Evolutionary conservation across 2,797 vertebrate species (phyloP).

Genomic region (Xiphorhynchus erythropygius): DNA sequence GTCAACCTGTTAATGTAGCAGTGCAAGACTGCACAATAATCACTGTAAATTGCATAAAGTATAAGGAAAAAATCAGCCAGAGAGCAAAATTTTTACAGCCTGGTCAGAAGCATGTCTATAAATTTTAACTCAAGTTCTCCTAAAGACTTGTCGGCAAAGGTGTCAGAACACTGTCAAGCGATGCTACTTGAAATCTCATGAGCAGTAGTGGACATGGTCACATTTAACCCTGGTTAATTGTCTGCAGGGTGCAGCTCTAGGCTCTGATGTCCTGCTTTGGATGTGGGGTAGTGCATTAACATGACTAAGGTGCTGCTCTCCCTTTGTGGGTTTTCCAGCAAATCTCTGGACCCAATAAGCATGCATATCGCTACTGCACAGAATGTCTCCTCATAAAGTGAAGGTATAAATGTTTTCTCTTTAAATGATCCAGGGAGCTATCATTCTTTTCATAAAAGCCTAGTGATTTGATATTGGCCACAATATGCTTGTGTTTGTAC

Average conservation of each 20-base stretch:
- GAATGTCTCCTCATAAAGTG: not conserved
- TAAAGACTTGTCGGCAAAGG: not conserved
- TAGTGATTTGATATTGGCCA: not conserved
- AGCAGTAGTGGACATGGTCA: no score
- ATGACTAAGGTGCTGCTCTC: not conserved
- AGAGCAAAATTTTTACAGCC: not conserved
- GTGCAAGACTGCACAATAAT: not conserved
- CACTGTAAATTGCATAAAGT: not conserved
- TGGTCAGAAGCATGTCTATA: not conserved
- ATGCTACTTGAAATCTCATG: not conserved
- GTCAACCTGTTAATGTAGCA: not conserved
- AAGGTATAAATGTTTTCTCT: not conserved
- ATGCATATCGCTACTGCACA: accelerated
- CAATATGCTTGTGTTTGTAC: not conserved
- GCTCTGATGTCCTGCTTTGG: not conserved
- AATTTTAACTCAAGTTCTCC: not conserved
- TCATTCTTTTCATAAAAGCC: not conserved
- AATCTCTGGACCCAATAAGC: not conserved
- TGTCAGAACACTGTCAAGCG: not conserved
- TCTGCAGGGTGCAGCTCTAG: not conserved
- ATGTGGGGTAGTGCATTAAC: accelerated
- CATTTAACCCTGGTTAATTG: accelerated
- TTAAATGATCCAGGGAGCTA: not conserved
- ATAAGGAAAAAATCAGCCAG: not conserved
- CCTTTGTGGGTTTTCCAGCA: not conserved